phyloP scores from a whole-genome alignment of 1,140 invertebrate genomes.

The Nebria ingens region DNA sequence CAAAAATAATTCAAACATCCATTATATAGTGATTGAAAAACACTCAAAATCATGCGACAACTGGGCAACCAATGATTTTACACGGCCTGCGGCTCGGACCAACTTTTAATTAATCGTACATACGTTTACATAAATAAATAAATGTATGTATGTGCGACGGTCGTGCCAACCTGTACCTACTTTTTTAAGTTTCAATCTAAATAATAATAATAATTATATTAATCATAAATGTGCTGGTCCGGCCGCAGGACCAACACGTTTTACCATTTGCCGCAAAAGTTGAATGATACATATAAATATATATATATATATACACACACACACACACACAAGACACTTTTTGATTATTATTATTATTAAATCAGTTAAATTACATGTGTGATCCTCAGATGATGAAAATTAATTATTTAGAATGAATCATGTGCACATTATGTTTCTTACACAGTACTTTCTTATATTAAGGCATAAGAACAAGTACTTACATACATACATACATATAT shows the following conservation, averaged over 20 bases:
- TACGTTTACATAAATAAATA: background rate
- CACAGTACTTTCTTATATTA: constrained; percentile 1
- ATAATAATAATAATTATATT: no score
- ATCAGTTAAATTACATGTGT: background rate
- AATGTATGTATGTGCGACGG: no score
- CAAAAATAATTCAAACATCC: no score
- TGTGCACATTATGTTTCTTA: constrained; percentile 4
- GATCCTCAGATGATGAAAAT: background rate
- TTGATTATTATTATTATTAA: background rate
- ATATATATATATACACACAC: background rate
- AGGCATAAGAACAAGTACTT: constrained; percentile 4
- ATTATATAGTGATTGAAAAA: no score
- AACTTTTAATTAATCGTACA: background rate
- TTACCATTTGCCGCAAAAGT: no score
- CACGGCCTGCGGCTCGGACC: background rate
- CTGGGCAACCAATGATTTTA: background rate
- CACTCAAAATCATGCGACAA: no score
- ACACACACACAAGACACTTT: background rate
- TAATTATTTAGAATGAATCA: constrained; percentile 4
- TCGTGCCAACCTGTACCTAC: background rate
- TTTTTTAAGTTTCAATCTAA: background rate
- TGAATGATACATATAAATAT: no score
- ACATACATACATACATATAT: background rate
- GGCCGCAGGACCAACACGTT: no score
- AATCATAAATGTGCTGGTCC: no score